Conservation (phyloP, 2,888 invertebrate species). For the Amblyjoppa fuscipennis region DNA sequence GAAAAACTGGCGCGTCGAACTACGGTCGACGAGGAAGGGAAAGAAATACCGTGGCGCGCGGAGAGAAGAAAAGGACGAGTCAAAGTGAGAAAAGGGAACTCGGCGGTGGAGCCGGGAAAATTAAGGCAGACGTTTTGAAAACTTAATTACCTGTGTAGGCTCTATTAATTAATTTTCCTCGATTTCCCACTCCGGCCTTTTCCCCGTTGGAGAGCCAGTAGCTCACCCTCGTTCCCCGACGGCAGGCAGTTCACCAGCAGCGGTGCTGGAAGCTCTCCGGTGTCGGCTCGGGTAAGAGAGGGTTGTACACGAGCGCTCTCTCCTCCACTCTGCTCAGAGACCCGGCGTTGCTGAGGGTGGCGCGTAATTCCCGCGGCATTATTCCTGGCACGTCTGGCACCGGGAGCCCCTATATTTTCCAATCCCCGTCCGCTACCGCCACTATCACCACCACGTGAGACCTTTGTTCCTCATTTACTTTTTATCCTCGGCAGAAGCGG, state of each 20-base stretch:
- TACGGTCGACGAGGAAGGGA: slow-evolving; percentile 58
- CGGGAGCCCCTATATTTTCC: slow-evolving; percentile 75
- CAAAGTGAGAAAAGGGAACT: slow-evolving; percentile 70
- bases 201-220: slow-evolving; percentile 63
- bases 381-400: slow-evolving; percentile 84
- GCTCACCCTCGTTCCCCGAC: slow-evolving; percentile 40
- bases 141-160: slow-evolving; percentile 85
- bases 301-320: slow-evolving; percentile 28
- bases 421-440: slow-evolving; percentile 67
- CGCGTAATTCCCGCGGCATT: slow-evolving; percentile 83
- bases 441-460: slow-evolving; percentile 70
- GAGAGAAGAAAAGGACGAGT: slow-evolving; percentile 22
- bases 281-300: slow-evolving; percentile 41
- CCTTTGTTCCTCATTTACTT: slow-evolving; percentile 85
- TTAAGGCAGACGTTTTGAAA: slow-evolving; percentile 81
- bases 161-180: slow-evolving; percentile 85
- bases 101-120: slow-evolving; percentile 72
- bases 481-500: slow-evolving; percentile 80
- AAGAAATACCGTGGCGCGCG: slow-evolving; percentile 56
- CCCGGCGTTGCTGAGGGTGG: slow-evolving; percentile 69
- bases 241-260: slow-evolving; percentile 36
- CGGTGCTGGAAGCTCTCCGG: slow-evolving; percentile 35
- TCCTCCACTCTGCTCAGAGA: slow-evolving; percentile 49
- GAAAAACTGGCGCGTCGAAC: slow-evolving; percentile 57
- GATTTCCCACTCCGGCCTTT: slow-evolving; percentile 79